Conservation (phyloP, 1,140 invertebrate genomes). For the Apis mellifera region Amel_HAv3.1 CM009940.2:11315001-11315500, state of each 20-base stretch:
- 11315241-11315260: not conserved
- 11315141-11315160: conserved; percentile 79
- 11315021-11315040: conserved; percentile 33
- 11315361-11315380: conserved; percentile 45
- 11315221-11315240: not conserved
- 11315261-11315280: too few relatives aligned
- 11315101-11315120: conserved; percentile 33
- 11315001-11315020: conserved; percentile 42
- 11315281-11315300: conserved; percentile 2
- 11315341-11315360: conserved; percentile 19
- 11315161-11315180: conserved; percentile 80
- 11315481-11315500: not conserved
- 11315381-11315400: conserved; percentile 17
- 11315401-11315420: not conserved
- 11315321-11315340: not conserved
- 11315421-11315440: not conserved
- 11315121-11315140: conserved; percentile 66
- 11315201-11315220: conserved; percentile 33
- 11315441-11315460: not conserved
- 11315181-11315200: conserved; percentile 66
- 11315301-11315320: not conserved
- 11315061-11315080: not conserved
- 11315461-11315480: not conserved
- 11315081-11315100: not conserved
- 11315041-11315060: conserved; percentile 7